Conservation (phyloP, 2,113 vertebrate species). For the Saccopteryx bilineata region DNA sequence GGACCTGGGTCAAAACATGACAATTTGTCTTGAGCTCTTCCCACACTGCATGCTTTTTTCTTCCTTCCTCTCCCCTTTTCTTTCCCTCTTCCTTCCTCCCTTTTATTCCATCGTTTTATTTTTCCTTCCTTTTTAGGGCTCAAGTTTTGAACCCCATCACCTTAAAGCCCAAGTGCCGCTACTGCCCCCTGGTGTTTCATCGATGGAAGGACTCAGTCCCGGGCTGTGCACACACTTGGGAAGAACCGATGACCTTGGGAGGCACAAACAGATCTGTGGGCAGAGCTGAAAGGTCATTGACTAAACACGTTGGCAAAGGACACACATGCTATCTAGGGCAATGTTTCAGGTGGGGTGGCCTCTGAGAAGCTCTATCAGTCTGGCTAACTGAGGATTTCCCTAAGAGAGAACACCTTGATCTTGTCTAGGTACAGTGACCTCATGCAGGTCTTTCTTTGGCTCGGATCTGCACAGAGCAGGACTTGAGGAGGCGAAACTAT, state of each 20-base stretch:
- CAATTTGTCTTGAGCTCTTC: not conserved
- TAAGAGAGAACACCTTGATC: not conserved
- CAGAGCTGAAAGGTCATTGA: not conserved
- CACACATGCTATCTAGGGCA: rapidly evolving
- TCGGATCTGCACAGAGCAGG: not conserved
- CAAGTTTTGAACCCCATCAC: not conserved
- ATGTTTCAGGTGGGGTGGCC: not conserved
- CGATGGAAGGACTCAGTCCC: not conserved
- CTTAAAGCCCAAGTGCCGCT: not conserved
- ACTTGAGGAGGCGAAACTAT: not conserved
- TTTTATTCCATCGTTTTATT: not conserved
- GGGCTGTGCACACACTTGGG: rapidly evolving
- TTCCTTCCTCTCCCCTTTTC: not conserved
- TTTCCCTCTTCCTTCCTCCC: not conserved
- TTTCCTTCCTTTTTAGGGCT: not conserved
- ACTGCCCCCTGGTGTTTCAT: constrained; percentile 70
- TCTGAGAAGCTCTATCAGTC: not conserved
- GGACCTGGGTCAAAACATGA: not conserved
- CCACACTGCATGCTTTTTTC: not conserved
- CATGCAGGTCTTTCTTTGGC: not conserved
- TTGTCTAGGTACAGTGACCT: not conserved
- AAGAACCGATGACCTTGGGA: too few species aligned
- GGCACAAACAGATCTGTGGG: too few species aligned
- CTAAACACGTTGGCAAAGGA: not conserved
- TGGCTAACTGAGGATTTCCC: not conserved